Conservation (phyloP, 1,140 invertebrate species). For the Tetramorium simillimum region DNA sequence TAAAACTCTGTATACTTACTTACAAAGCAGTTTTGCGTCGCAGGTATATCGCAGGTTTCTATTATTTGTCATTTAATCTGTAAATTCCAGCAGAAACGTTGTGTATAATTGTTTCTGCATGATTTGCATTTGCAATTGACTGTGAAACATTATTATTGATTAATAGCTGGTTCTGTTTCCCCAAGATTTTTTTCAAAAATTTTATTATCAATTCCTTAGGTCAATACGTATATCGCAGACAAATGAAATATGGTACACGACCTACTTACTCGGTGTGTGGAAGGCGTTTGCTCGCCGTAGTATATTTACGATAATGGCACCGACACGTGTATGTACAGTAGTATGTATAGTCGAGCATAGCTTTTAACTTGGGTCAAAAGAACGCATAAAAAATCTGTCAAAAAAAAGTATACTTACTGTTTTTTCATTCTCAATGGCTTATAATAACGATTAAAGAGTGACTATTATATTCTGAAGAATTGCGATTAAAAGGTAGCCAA, state of each 20-base stretch:
- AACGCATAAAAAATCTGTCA: neutral
- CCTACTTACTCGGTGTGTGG: neutral
- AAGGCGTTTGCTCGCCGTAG: neutral
- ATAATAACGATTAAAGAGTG: neutral
- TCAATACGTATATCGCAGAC: neutral
- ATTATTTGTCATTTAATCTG: neutral
- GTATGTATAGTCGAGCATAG: neutral
- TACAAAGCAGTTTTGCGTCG: no score
- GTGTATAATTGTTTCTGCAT: neutral
- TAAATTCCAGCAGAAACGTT: neutral
- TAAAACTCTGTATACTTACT: neutral
- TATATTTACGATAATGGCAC: neutral
- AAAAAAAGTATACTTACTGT: neutral
- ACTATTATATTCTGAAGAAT: neutral
- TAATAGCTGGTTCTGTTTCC: neutral
- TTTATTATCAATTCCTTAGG: neutral
- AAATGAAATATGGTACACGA: slow-evolving; percentile 1
- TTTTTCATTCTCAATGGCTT: neutral
- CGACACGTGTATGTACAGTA: neutral
- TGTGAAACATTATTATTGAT: neutral
- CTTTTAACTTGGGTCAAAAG: neutral
- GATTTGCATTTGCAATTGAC: neutral
- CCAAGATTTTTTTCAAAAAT: neutral
- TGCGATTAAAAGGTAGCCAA: neutral
- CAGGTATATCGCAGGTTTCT: neutral